Evolutionary conservation across 2,797 vertebrate genomes (phyloP).

Genomic region (Psittacula derbiana): DNA sequence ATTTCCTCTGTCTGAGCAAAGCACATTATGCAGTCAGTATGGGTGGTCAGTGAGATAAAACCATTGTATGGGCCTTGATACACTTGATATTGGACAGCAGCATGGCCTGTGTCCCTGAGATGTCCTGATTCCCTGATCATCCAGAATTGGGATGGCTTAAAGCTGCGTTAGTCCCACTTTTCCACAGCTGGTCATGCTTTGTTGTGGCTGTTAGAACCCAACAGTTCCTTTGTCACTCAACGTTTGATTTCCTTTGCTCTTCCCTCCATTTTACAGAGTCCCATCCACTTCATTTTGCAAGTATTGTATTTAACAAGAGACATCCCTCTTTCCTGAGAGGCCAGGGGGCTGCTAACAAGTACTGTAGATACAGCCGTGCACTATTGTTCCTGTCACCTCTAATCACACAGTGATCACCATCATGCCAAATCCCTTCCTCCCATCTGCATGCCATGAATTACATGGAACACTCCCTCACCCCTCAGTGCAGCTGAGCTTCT

Average conservation of each 20-base stretch:
- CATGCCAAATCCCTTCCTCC: background rate
- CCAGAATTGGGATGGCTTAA: background rate
- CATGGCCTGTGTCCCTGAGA: fast-evolving
- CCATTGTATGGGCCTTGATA: background rate
- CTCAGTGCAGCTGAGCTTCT: background rate
- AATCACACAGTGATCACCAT: background rate
- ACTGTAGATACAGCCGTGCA: background rate
- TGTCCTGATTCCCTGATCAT: background rate
- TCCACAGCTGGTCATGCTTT: background rate
- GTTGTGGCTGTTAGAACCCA: background rate
- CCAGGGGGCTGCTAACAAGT: background rate
- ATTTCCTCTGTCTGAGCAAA: background rate
- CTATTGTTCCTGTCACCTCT: slow-evolving; percentile 14
- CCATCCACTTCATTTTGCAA: background rate
- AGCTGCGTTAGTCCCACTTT: background rate
- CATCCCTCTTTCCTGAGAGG: background rate
- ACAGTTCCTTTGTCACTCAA: background rate
- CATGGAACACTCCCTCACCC: background rate
- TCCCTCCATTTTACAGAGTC: background rate
- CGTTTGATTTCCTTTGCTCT: background rate
- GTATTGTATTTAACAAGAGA: background rate
- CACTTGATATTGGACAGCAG: background rate
- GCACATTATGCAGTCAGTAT: background rate
- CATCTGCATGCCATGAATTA: background rate
- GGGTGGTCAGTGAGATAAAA: background rate